phyloP scores from a whole-genome alignment of 2,797 vertebrate species.

The Florisuga fusca region DNA sequence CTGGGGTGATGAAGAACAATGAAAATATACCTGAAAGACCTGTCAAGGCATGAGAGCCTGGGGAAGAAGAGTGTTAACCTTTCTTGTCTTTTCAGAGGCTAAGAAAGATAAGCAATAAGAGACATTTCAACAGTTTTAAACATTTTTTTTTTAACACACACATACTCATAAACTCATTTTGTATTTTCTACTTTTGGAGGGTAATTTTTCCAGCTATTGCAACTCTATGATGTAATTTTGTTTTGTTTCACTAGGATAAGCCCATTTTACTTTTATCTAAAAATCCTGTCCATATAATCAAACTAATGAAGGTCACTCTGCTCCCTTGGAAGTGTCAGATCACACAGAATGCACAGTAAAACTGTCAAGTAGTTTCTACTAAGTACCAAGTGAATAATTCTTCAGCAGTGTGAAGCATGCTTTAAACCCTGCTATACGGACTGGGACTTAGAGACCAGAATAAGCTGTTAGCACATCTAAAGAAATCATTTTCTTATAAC shows the following conservation, averaged over 20 bases:
- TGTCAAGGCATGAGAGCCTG: background rate
- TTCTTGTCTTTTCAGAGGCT: background rate
- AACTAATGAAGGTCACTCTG: constrained; percentile 45
- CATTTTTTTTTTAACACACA: background rate
- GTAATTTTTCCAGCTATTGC: background rate
- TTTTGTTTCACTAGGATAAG: background rate
- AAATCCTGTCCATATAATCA: constrained; percentile 2
- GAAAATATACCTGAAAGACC: background rate
- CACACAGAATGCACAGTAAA: constrained; percentile 45
- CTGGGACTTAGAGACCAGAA: constrained; percentile 29
- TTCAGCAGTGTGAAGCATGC: background rate
- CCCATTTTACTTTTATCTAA: constrained; percentile 32
- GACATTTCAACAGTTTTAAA: background rate
- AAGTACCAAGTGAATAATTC: constrained; percentile 25
- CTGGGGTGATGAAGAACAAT: background rate
- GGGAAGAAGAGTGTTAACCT: background rate
- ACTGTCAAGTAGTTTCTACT: constrained; percentile 37
- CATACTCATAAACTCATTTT: background rate
- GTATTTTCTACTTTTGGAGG: background rate
- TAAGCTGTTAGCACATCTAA: background rate
- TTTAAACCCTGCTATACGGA: background rate
- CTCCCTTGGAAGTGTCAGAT: constrained; percentile 43
- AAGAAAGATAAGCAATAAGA: background rate
- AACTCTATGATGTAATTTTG: background rate
- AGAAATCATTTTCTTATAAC: background rate